Evolutionary conservation across 2,888 invertebrate species (phyloP).

Genomic region (Drosophila nr. perissopoda): DNA sequence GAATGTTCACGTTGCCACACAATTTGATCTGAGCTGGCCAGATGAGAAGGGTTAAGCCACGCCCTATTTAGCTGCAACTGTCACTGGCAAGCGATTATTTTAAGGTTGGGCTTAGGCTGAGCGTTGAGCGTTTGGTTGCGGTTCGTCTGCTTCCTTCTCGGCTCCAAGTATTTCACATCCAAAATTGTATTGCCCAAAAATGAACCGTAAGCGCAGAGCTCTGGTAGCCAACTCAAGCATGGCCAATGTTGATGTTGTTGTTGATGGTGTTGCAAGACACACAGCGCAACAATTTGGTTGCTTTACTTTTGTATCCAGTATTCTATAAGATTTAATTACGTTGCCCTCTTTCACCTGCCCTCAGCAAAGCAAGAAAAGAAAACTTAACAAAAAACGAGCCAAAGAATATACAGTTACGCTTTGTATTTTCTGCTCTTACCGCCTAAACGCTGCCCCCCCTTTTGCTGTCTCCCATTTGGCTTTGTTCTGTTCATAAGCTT

Average conservation of each 20-base stretch:
- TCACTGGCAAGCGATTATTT: constrained; percentile 52
- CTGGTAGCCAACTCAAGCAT: constrained; percentile 64
- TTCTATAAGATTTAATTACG: constrained; percentile 75
- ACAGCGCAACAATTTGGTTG: constrained; percentile 50
- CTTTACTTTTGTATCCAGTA: constrained; percentile 43
- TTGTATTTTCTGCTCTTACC: constrained; percentile 61
- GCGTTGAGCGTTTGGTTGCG: constrained; percentile 48
- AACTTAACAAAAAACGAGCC: constrained; percentile 19
- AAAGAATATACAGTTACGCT: constrained; percentile 68
- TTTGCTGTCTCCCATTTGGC: constrained; percentile 70
- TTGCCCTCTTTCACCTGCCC: constrained; percentile 47
- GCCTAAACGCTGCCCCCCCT: constrained; percentile 62
- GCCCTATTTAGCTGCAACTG: constrained; percentile 58
- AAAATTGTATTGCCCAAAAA: constrained; percentile 48
- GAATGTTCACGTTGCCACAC: constrained; percentile 47
- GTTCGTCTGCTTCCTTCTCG: constrained; percentile 64
- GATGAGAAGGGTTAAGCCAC: constrained; percentile 46
- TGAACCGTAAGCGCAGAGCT: constrained; percentile 56
- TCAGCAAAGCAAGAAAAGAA: constrained; percentile 4
- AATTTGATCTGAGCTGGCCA: constrained; percentile 22
- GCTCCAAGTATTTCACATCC: constrained; percentile 59
- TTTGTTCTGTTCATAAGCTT: constrained; percentile 73
- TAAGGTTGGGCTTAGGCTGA: constrained; percentile 61
- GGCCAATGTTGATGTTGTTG: constrained; percentile 42
- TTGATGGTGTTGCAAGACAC: constrained; percentile 44